These are phyloP conservation scores for Branchipolynoe longqiensis DNA, from an alignment of 2,888 invertebrate species.

Conservation along the genomic window DNA sequence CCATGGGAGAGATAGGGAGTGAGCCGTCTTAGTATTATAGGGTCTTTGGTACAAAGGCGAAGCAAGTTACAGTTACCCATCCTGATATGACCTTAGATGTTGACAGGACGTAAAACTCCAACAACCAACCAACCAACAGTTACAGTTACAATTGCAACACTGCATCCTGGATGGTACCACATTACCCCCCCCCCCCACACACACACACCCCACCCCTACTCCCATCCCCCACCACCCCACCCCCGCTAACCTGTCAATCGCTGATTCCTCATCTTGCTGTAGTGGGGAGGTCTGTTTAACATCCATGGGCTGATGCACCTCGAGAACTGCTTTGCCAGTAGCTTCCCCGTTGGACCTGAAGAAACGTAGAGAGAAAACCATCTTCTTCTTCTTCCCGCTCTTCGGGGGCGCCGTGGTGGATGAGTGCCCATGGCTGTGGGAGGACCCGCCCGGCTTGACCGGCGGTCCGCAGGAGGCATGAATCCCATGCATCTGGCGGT, in stretches of 20 bases:
- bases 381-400: slow-evolving; percentile 15
- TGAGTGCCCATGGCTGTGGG: background rate
- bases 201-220: no score
- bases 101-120: no score
- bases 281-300: background rate
- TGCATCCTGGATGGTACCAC: no score
- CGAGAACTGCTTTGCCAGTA: slow-evolving; percentile 26
- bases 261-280: background rate
- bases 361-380: slow-evolving; percentile 31
- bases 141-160: no score
- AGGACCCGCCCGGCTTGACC: slow-evolving; percentile 52
- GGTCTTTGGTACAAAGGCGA: no score
- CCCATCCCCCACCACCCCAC: background rate
- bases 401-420: background rate
- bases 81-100: no score
- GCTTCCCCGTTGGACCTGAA: slow-evolving; percentile 39
- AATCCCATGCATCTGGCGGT: slow-evolving; percentile 25
- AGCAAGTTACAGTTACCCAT: no score
- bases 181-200: no score
- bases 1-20: no score
- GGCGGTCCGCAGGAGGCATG: slow-evolving; percentile 45
- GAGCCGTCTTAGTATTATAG: no score
- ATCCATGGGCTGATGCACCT: slow-evolving; percentile 1
- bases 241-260: slow-evolving; percentile 35
- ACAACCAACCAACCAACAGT: no score